Evolutionary conservation across 92 coral and sea anemone species (phyloP), one percentile per base, ranked within the genome.

Genomic region (Scolanthus callimorphus): DNA sequence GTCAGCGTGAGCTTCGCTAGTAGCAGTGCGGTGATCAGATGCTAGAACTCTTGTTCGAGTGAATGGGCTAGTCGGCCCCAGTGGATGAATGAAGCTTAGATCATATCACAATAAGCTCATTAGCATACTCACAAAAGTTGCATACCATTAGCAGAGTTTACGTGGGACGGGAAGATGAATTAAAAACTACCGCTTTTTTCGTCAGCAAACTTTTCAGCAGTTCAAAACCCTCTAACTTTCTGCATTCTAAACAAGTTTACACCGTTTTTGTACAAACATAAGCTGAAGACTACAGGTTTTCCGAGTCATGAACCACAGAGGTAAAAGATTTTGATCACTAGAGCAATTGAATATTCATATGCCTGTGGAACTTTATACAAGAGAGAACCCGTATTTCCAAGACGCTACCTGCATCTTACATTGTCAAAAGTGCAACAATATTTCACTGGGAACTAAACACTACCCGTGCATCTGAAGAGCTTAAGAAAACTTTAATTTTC

Each of bases 61-160:
- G 55, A 65, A 46, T 63, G 66, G 81, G 60, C 17, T 34, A 34
- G 26, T 58, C 55, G 96, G 71, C 53, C 29, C 50, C 65, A 55
- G n/a, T 76, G 77, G 74, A 80, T 80, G 89, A 78, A 70, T 78
- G 83, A 19, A 86, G 72, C 29, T 88, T 89, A 9, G 97, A 75
- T 81, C 77, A 55, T 48, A 56, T 55, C 78, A 82, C 78, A 70
- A 82, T 68, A 67, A 70, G 30, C 67, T 68, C n/a, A 82, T 82
- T 82, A 75, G 83, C 89, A 82, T 82, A 82, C 29, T 21, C 24
- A 59, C 44, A 59, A 39, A 30, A 9, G 39, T 3, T 65, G 75
- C 44, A 68, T 68, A 68, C 24, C 56, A 68, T 50, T 68, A n/a
- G 37, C 11, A 79, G 2, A 26, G 13, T 29, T 8, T 56, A 56